phyloP scores from a whole-genome alignment of 2,888 invertebrate genomes.

The Fabriciana adippe region DNA sequence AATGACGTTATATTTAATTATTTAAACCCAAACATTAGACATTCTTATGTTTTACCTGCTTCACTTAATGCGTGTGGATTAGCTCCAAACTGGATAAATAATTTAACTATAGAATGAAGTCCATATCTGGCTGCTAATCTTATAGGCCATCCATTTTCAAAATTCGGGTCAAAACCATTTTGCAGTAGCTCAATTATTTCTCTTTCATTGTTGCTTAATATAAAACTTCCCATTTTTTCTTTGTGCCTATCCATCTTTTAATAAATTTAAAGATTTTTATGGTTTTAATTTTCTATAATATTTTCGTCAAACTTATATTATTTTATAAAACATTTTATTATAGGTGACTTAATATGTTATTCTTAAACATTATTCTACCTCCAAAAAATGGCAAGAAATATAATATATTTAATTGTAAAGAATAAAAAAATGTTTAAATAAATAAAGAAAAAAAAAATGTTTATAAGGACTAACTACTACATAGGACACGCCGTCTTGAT shows the following conservation, averaged over 20 bases:
- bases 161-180: constrained; percentile 67
- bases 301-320: too few relatives aligned
- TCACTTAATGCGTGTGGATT: constrained; percentile 70
- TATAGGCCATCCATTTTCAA: constrained; percentile 72
- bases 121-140: constrained; percentile 70
- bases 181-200: constrained; percentile 58
- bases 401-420: too few relatives aligned
- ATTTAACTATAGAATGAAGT: constrained; percentile 57
- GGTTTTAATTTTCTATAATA: too few relatives aligned
- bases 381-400: too few relatives aligned
- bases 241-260: constrained; percentile 53
- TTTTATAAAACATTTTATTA: too few relatives aligned
- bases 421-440: too few relatives aligned
- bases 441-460: too few relatives aligned
- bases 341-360: too few relatives aligned
- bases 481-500: too few relatives aligned
- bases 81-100: constrained; percentile 65
- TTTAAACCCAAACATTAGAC: background rate
- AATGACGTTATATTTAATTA: background rate
- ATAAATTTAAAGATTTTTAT: background rate
- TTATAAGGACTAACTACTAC: too few relatives aligned
- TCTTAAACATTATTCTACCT: too few relatives aligned
- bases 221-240: constrained; percentile 54
- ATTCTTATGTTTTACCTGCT: constrained; percentile 56
- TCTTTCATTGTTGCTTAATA: constrained; percentile 55